Evolutionary conservation across 2,113 vertebrate genomes (phyloP).

Genomic region (Bos indicus): DNA sequence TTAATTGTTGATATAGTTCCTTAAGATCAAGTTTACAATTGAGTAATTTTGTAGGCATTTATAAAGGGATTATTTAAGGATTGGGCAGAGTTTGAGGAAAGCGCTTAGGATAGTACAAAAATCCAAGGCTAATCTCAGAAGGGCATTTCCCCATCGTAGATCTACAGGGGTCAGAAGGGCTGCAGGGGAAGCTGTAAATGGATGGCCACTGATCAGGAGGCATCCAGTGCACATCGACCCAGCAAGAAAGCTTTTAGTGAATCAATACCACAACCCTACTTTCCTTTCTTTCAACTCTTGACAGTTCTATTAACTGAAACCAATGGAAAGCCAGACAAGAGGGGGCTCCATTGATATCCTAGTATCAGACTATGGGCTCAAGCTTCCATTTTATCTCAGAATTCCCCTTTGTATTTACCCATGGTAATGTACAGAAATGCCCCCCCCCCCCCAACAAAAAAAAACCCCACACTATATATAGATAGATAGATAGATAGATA

Average conservation of each 20-base stretch:
- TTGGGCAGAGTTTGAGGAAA: background rate
- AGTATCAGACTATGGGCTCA: background rate
- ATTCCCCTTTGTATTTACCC: background rate
- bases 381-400: background rate
- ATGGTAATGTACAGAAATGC: background rate
- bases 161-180: background rate
- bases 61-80: background rate
- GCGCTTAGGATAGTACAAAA: background rate
- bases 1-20: background rate
- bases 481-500: too few species aligned
- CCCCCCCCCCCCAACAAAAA: rapidly evolving
- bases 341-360: background rate
- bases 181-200: background rate
- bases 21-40: background rate
- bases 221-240: background rate
- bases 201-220: background rate
- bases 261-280: background rate
- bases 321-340: background rate
- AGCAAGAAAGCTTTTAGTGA: background rate
- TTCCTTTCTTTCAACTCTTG: background rate
- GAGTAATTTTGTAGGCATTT: background rate
- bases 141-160: background rate
- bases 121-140: background rate
- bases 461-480: rapidly evolving
- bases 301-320: background rate